These are phyloP conservation scores for Rutilus rutilus DNA, from an alignment of 2,113 vertebrate species.

Conservation along the genomic window DNA sequence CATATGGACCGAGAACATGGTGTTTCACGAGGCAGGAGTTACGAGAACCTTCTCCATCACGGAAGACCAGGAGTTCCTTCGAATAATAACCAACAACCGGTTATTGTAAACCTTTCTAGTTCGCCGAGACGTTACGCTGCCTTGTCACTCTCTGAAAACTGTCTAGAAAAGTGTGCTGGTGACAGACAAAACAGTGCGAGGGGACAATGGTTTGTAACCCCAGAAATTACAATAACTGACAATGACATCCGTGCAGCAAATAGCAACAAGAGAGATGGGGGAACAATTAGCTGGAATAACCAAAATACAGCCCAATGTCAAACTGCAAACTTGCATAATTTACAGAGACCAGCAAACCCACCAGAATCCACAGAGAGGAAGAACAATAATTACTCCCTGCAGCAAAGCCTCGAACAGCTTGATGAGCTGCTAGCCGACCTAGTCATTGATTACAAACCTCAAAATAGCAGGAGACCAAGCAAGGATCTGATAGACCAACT, in stretches of 20 bases:
- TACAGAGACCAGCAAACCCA: conserved; percentile 62
- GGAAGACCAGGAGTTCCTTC: conserved; percentile 78
- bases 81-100: conserved; percentile 81
- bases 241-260: conserved; percentile 85
- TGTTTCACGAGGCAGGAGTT: conserved; percentile 87
- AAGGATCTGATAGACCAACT: conserved; percentile 84
- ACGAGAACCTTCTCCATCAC: conserved; percentile 87
- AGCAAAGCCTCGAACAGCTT: conserved; percentile 93
- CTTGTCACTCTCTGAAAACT: conserved; percentile 91
- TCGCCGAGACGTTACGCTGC: conserved; percentile 93
- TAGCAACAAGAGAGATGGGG: conserved; percentile 71
- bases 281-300: conserved; percentile 82
- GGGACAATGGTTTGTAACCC: conserved; percentile 91
- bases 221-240: conserved; percentile 96
- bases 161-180: conserved; percentile 80
- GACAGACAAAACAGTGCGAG: conserved; percentile 73
- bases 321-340: conserved; percentile 56
- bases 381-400: conserved; percentile 78
- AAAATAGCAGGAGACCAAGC: conserved; percentile 71
- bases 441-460: conserved; percentile 91
- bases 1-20: conserved; percentile 78
- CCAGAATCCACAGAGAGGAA: conserved; percentile 68
- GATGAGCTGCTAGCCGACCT: conserved; percentile 93
- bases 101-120: conserved; percentile 93
- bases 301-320: conserved; percentile 67